Conservation (phyloP, 2,888 invertebrate genomes). For the Eupelmus urozonus region DNA sequence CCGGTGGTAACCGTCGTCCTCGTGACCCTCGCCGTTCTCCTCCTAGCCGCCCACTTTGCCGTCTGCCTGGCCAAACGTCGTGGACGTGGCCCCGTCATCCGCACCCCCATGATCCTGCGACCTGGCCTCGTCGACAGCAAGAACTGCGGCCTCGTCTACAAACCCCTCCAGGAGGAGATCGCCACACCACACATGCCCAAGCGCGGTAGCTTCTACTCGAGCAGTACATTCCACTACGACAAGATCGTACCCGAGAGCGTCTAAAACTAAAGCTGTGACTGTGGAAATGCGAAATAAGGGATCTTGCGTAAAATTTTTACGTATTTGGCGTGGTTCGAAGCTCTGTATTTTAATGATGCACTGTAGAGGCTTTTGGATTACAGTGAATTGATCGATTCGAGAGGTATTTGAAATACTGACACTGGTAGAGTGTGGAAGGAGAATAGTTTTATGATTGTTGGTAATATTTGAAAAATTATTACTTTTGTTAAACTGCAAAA, state of each 20-base stretch:
- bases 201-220: conserved; percentile 79
- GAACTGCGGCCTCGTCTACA: conserved; percentile 87
- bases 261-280: conserved; percentile 70
- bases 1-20: conserved; percentile 67
- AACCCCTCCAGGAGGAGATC: conserved; percentile 88
- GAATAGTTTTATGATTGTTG: neutral
- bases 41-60: conserved; percentile 67
- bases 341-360: no score
- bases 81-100: conserved; percentile 72
- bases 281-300: neutral
- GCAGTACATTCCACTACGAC: conserved; percentile 82
- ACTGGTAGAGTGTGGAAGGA: neutral
- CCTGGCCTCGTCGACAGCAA: conserved; percentile 79
- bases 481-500: no score
- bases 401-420: neutral
- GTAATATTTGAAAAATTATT: no score
- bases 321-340: no score
- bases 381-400: neutral
- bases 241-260: conserved; percentile 83
- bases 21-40: conserved; percentile 65
- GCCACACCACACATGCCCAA: conserved; percentile 84
- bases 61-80: conserved; percentile 69
- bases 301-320: neutral
- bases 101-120: conserved; percentile 75
- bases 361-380: neutral